Conservation (phyloP, 2,797 vertebrate species). For the Threskiornis aethiopicus region DNA sequence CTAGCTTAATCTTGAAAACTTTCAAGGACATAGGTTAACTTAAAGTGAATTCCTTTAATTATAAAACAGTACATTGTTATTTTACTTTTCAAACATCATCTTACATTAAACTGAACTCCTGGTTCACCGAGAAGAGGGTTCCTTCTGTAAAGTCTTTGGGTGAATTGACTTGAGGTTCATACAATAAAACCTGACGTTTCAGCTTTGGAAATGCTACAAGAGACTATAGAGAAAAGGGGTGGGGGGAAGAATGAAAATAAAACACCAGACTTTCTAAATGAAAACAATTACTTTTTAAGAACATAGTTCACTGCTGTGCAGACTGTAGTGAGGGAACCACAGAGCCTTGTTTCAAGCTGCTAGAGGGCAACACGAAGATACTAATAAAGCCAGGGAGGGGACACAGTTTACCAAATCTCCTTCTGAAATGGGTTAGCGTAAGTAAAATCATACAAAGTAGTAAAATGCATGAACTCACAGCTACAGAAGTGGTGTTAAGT, state of each 20-base stretch:
- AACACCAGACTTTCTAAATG: slow-evolving; percentile 21
- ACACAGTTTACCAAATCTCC: not conserved
- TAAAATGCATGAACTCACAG: not conserved
- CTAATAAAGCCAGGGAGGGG: not conserved
- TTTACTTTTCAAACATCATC: slow-evolving; percentile 70
- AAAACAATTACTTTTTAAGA: slow-evolving; percentile 19
- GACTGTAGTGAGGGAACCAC: not conserved
- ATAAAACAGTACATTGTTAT: slow-evolving; percentile 26
- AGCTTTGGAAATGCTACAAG: slow-evolving; percentile 98
- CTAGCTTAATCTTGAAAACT: not conserved
- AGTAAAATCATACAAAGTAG: not conserved
- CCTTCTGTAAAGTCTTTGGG: slow-evolving; percentile 99
- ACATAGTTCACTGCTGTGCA: not conserved
- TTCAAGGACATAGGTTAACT: not conserved
- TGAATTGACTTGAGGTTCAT: slow-evolving; percentile 94
- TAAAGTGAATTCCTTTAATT: slow-evolving; percentile 17
- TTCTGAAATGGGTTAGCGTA: not conserved
- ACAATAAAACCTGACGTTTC: slow-evolving; percentile 94
- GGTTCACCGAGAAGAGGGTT: slow-evolving; percentile 97
- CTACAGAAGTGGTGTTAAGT: not conserved
- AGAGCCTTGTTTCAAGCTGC: not conserved
- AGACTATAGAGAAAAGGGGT: slow-evolving; percentile 80
- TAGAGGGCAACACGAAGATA: not conserved
- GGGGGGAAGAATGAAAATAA: slow-evolving; percentile 53
- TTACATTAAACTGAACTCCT: slow-evolving; percentile 99